phyloP scores from a whole-genome alignment of 2,888 invertebrate species.

The Schizotus pectinicornis region DNA sequence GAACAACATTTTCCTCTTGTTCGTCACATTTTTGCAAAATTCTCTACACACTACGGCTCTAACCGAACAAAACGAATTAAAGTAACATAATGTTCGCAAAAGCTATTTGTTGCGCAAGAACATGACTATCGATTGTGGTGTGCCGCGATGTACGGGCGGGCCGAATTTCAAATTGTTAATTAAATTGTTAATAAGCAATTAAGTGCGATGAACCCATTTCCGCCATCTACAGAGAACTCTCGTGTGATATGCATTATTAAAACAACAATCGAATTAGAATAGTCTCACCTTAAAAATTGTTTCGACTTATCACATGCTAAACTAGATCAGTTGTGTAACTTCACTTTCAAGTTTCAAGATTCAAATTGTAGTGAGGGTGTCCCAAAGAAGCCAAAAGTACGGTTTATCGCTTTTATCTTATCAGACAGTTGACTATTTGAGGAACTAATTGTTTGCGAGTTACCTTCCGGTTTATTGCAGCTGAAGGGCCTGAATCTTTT shows the following conservation, averaged over 20 bases:
- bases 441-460: neutral
- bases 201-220: too few species aligned
- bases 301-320: too few species aligned
- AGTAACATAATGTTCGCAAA: conserved; percentile 1
- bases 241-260: too few species aligned
- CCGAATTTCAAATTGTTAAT: neutral
- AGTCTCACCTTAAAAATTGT: too few species aligned
- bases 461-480: neutral
- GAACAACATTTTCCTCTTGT: neutral
- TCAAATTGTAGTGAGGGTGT: too few species aligned
- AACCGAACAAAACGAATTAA: conserved; percentile 1
- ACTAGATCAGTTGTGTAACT: too few species aligned
- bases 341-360: too few species aligned
- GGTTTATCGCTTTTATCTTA: neutral
- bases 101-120: conserved; percentile 24
- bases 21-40: neutral
- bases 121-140: conserved; percentile 18
- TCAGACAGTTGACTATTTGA: neutral
- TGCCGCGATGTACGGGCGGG: neutral
- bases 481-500: neutral
- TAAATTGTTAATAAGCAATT: conserved; percentile 1
- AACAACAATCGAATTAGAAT: too few species aligned
- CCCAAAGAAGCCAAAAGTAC: too few species aligned
- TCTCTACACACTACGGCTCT: conserved; percentile 3
- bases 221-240: too few species aligned